Evolutionary conservation across 2,888 invertebrate species (phyloP).

Genomic region (Troilus luridus): DNA sequence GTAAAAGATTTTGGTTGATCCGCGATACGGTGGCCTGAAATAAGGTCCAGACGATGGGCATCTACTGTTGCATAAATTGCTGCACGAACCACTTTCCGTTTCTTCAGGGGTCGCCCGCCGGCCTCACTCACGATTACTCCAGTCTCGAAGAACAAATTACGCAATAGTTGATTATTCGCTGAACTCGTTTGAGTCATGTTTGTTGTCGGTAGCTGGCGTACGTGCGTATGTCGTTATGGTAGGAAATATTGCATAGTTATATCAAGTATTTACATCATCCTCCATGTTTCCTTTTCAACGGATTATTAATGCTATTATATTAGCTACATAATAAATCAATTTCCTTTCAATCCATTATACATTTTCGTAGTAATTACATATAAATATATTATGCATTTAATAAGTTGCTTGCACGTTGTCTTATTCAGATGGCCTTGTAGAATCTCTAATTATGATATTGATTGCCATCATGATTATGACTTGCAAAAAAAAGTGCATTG

Average conservation of each 20-base stretch:
- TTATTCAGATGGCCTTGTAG: neutral
- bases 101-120: constrained; percentile 24
- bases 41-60: neutral
- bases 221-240: neutral
- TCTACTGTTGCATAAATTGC: constrained; percentile 43
- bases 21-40: neutral
- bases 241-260: neutral
- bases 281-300: too few relatives aligned
- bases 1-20: neutral
- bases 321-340: too few relatives aligned
- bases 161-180: neutral
- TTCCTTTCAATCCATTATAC: too few relatives aligned
- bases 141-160: neutral
- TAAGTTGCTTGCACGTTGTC: neutral
- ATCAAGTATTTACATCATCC: neutral
- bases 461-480: neutral
- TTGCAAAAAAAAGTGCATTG: neutral
- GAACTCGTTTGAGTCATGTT: neutral
- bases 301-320: too few relatives aligned
- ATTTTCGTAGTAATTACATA: too few relatives aligned
- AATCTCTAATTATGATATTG: neutral
- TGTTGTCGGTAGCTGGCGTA: neutral
- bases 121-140: constrained; percentile 18
- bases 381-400: too few relatives aligned
- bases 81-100: constrained; percentile 47